A percentile compares a stretch with the other conserved stretches of the same genome.
phyloP scores from a whole-genome alignment of 2,113 vertebrate species.

The Onychorhynchus coronatus region DNA sequence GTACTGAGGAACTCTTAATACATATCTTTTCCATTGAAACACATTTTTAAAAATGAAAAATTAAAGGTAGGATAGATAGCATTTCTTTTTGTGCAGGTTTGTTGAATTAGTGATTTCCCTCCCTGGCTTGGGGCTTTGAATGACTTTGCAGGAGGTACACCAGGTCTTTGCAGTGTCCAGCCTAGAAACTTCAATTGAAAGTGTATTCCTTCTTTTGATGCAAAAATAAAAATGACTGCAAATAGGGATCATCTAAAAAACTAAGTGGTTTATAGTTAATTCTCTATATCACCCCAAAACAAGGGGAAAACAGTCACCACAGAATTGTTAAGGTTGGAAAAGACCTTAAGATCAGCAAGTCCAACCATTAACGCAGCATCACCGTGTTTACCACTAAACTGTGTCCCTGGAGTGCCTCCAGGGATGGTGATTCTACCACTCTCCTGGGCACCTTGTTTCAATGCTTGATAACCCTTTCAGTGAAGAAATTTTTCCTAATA shows the following conservation, averaged over 20 bases:
- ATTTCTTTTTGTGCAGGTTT: not conserved
- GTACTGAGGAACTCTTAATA: not conserved
- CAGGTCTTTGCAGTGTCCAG: not conserved
- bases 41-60: not conserved
- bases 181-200: not conserved
- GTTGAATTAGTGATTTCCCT: not conserved
- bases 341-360: not conserved
- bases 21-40: not conserved
- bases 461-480: rapidly evolving
- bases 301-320: not conserved
- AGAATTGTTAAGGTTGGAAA: not conserved
- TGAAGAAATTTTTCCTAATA: not conserved
- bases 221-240: not conserved
- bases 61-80: not conserved
- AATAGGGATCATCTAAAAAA: not conserved
- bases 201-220: not conserved
- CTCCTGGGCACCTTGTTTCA: not conserved
- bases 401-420: rapidly evolving
- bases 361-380: not conserved
- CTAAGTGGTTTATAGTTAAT: not conserved
- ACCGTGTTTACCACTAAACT: not conserved
- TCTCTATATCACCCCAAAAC: not conserved
- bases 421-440: not conserved
- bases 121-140: not conserved
- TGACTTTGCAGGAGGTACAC: not conserved